phyloP scores from a whole-genome alignment of 2,888 invertebrate species.

The Drosophila affinis region DNA sequence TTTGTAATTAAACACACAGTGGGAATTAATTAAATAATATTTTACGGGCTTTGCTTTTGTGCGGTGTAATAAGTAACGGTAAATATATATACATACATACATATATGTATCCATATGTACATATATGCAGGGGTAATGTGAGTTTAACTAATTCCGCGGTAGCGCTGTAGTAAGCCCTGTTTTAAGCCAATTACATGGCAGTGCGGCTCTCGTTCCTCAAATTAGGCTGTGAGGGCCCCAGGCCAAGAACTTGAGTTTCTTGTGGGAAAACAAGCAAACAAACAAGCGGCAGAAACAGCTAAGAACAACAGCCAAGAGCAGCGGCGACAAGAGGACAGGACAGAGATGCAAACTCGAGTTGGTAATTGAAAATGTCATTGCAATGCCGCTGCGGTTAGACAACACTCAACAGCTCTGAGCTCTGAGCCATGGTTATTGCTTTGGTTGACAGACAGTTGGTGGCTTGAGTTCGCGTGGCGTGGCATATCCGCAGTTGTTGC shows the following conservation, averaged over 20 bases:
- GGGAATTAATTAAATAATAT: slow-evolving; percentile 71
- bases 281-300: slow-evolving; percentile 41
- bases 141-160: slow-evolving; percentile 72
- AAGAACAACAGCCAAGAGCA: slow-evolving; percentile 11
- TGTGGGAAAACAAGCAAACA: slow-evolving; percentile 56
- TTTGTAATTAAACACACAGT: slow-evolving; percentile 60
- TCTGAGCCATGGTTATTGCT: slow-evolving; percentile 32
- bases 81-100: slow-evolving; percentile 47
- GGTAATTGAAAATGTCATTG: slow-evolving; percentile 68
- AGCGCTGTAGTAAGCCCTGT: slow-evolving; percentile 60
- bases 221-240: slow-evolving; percentile 55
- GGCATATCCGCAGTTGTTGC: slow-evolving; percentile 12
- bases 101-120: slow-evolving; percentile 7
- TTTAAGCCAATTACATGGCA: slow-evolving; percentile 70
- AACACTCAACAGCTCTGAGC: background rate
- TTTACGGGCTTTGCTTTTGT: slow-evolving; percentile 58
- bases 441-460: slow-evolving; percentile 22
- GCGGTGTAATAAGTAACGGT: slow-evolving; percentile 68
- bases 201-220: slow-evolving; percentile 30
- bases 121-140: slow-evolving; percentile 54
- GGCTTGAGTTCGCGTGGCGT: background rate
- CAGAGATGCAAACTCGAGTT: slow-evolving; percentile 42
- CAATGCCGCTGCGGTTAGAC: slow-evolving; percentile 56
- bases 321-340: background rate
- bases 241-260: slow-evolving; percentile 42